Evolutionary conservation across 2,113 vertebrate species (phyloP).

Genomic region (Dasyurus viverrinus): DNA sequence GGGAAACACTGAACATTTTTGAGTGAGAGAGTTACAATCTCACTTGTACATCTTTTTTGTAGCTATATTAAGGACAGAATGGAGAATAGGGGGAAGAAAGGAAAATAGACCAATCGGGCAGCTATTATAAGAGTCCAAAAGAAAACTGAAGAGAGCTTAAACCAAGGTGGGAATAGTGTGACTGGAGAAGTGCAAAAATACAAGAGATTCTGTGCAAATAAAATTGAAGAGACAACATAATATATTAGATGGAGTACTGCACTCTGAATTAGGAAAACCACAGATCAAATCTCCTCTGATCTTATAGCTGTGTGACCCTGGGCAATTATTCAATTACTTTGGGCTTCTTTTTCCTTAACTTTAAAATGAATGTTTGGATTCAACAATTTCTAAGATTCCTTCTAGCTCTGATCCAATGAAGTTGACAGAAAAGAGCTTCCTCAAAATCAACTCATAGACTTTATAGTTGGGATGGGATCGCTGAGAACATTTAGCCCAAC

Average conservation of each 20-base stretch:
- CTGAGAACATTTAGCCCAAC: not conserved
- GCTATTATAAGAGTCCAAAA: not conserved
- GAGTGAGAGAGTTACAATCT: not conserved
- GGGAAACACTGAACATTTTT: not conserved
- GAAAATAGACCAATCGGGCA: not conserved
- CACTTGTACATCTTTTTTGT: not conserved
- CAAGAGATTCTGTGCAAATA: not conserved
- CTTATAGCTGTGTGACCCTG: not conserved
- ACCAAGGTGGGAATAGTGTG: not conserved
- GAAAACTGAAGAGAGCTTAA: not conserved
- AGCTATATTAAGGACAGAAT: not conserved
- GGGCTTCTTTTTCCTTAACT: not conserved
- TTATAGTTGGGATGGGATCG: not conserved
- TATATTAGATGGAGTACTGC: not conserved
- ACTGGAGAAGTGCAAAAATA: not conserved
- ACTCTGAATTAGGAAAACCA: not conserved
- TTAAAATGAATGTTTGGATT: not conserved
- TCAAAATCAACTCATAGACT: not conserved
- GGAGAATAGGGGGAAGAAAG: not conserved
- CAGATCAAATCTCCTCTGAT: not conserved
- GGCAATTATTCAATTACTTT: not conserved
- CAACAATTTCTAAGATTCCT: not conserved
- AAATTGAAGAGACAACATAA: not conserved
- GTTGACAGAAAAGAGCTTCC: not conserved
- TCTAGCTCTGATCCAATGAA: not conserved